Evolutionary conservation across 1,140 invertebrate species (phyloP).

Genomic region (Mactra quadrangularis): DNA sequence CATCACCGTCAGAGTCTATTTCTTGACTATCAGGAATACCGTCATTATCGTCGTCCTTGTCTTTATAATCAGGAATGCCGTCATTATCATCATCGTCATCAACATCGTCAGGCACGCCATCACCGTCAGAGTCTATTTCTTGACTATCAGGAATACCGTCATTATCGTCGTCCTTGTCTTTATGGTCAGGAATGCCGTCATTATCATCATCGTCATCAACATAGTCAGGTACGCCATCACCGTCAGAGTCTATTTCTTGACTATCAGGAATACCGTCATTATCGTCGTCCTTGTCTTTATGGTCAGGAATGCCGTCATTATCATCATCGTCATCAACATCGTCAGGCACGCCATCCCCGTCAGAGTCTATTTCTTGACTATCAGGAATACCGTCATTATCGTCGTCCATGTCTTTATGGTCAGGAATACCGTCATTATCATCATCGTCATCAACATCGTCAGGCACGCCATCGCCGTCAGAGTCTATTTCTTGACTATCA

Average conservation of each 20-base stretch:
- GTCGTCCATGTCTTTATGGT: slow-evolving; percentile 70
- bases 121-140: slow-evolving; percentile 76
- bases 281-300: slow-evolving; percentile 66
- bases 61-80: slow-evolving; percentile 76
- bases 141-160: slow-evolving; percentile 63
- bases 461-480: slow-evolving; percentile 74
- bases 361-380: slow-evolving; percentile 69
- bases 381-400: slow-evolving; percentile 78
- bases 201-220: slow-evolving; percentile 68
- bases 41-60: slow-evolving; percentile 77
- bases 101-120: slow-evolving; percentile 73
- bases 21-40: slow-evolving; percentile 79
- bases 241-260: slow-evolving; percentile 66
- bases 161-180: slow-evolving; percentile 63
- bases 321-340: slow-evolving; percentile 63
- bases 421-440: slow-evolving; percentile 55
- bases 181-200: slow-evolving; percentile 80
- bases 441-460: slow-evolving; percentile 67
- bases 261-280: slow-evolving; percentile 74
- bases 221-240: slow-evolving; percentile 69
- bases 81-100: slow-evolving; percentile 77
- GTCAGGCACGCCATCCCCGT: slow-evolving; percentile 74
- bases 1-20: slow-evolving; percentile 72
- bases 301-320: slow-evolving; percentile 53
- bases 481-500: slow-evolving; percentile 72